phyloP scores from a whole-genome alignment of 2,797 vertebrate genomes.

The Clarias platycephalus region DNA sequence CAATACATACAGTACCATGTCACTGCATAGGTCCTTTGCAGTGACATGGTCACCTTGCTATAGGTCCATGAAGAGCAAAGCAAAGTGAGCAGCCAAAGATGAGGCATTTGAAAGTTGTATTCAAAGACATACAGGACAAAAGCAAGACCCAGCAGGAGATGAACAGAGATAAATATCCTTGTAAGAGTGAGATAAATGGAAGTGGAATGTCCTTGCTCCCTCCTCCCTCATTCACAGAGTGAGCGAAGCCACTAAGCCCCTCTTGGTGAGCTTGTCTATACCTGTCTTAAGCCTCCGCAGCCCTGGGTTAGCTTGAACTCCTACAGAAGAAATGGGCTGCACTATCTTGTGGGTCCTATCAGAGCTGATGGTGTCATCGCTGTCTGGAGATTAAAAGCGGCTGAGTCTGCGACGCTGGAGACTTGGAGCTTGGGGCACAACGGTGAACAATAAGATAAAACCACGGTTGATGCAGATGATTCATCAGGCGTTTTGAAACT shows the following conservation, averaged over 20 bases:
- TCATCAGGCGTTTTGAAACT: slow-evolving; percentile 29
- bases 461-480: slow-evolving; percentile 8
- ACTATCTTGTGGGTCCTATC: slow-evolving; percentile 49
- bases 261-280: slow-evolving; percentile 44
- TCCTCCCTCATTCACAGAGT: slow-evolving; percentile 34
- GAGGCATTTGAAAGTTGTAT: slow-evolving; percentile 12
- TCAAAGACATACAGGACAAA: slow-evolving; percentile 33
- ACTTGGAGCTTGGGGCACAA: slow-evolving; percentile 26
- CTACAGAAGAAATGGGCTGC: slow-evolving; percentile 41
- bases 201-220: slow-evolving; percentile 55
- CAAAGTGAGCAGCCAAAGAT: background rate
- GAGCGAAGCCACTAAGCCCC: slow-evolving; percentile 30
- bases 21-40: background rate
- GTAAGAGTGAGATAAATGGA: slow-evolving; percentile 54
- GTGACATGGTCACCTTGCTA: background rate
- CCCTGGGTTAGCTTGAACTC: slow-evolving; percentile 27
- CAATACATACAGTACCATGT: background rate
- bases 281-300: slow-evolving; percentile 38
- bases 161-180: slow-evolving; percentile 51
- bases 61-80: background rate
- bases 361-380: slow-evolving; percentile 50
- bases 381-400: slow-evolving; percentile 52
- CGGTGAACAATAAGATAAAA: slow-evolving; percentile 41
- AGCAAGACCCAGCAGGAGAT: slow-evolving; percentile 34
- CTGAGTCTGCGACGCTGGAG: slow-evolving; percentile 34